Conservation (phyloP, 1,140 invertebrate species). For the Copidosoma floridanum region DNA sequence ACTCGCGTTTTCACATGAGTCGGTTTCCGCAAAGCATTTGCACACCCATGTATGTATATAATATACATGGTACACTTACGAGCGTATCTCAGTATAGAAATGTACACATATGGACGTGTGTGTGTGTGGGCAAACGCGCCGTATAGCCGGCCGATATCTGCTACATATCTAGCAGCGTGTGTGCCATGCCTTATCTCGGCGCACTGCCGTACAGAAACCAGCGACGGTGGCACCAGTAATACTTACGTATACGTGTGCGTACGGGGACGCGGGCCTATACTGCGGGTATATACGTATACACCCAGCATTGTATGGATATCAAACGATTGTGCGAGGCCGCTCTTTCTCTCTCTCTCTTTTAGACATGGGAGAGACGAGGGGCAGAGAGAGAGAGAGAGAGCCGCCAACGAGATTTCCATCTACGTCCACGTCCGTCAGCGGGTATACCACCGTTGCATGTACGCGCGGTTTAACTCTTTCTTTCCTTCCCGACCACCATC, state of each 20-base stretch:
- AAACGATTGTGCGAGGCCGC: conserved; percentile 37
- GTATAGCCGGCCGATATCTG: conserved; percentile 37
- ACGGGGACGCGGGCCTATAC: too few relatives aligned
- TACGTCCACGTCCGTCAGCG: conserved; percentile 38
- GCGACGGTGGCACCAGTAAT: conserved; percentile 28
- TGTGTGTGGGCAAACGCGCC: not conserved
- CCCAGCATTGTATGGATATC: conserved; percentile 42
- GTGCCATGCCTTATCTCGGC: conserved; percentile 42
- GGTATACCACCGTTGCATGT: conserved; percentile 33
- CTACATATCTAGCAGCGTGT: conserved; percentile 44
- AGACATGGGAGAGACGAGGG: not conserved
- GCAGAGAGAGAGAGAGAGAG: conserved; percentile 3
- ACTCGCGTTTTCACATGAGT: too few relatives aligned
- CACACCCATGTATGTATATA: too few relatives aligned
- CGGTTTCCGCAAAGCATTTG: conserved; percentile 33
- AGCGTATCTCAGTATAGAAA: too few relatives aligned
- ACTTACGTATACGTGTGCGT: conserved; percentile 21
- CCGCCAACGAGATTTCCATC: conserved; percentile 34
- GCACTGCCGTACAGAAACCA: conserved; percentile 11
- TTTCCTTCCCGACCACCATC: too few relatives aligned
- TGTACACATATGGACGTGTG: not conserved
- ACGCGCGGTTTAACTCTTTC: too few relatives aligned
- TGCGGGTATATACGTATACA: too few relatives aligned
- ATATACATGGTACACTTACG: too few relatives aligned
- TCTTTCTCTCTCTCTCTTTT: too few relatives aligned